Evolutionary conservation across 2,888 invertebrate genomes (phyloP), one percentile per base, ranked within the genome.

Genomic region (Mystacides longicornis): DNA sequence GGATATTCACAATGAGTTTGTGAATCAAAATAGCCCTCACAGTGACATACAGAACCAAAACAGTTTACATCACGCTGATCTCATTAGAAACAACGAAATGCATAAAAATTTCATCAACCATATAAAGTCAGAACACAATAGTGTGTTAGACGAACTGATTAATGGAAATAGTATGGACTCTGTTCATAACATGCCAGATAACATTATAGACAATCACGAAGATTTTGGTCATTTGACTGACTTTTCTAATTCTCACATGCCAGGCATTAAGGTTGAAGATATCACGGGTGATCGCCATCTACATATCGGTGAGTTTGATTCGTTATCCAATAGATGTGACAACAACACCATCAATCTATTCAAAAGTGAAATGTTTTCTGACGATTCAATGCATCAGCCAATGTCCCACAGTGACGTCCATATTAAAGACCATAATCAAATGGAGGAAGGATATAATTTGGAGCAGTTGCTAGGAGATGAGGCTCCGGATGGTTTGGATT

Each of bases 211-310:
- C 3, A 53, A 53, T 23, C 49, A 49, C 18, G 21, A 23, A 11
- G 71, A 71, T 22, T 76, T 75, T 67, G 74, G 73, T 42, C 73
- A 75, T 64, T 73, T 76, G 67, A 74, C 74, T 61, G 75, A 76
- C 20, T 63, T 77, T 27, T 72, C 75, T 60, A 75, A 76, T 16
- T 72, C 74, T 23, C 57, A 57, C 46, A 43, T 52, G 47, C 72
- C 75, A 61, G 72, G 72, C 57, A 68, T 57, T 11, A 56, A 58
- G 21, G 53, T 67, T 64, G 75, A 75, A 55, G 75, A 75, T 52
- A 64, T 55, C 48, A 51, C 69, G 23, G 49, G 51, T 4, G 53
- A 59, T 27, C 57, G 57, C 48, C 51, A 49, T 14, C 56, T 52
- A 21, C 53, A 55, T 22, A 45, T 53, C 33, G 33, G 50, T 16